Evolutionary conservation across 2,113 vertebrate genomes (phyloP).

Genomic region (Oxyruncus cristatus): DNA sequence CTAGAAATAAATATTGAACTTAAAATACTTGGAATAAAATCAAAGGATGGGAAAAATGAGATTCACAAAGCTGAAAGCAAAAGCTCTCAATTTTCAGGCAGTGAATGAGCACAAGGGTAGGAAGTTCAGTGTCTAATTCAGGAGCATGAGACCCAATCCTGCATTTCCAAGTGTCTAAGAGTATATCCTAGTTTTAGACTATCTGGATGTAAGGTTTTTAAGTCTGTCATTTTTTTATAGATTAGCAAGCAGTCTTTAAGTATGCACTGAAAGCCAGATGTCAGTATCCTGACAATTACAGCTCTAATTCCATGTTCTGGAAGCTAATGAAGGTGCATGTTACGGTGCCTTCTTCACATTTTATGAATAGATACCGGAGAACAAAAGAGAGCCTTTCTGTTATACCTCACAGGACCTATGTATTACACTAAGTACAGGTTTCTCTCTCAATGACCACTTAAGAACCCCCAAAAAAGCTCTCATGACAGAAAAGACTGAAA

Average conservation of each 20-base stretch:
- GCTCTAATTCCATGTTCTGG: not conserved
- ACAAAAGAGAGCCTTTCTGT: not conserved
- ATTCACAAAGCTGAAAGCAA: not conserved
- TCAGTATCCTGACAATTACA: not conserved
- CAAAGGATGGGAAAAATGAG: not conserved
- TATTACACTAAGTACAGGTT: not conserved
- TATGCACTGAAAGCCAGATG: not conserved
- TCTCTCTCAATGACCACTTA: not conserved
- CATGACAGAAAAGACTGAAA: not conserved
- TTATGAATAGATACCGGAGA: not conserved
- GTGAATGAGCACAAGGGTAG: not conserved
- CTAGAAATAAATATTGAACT: not conserved
- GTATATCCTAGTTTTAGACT: not conserved
- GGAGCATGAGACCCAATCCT: not conserved
- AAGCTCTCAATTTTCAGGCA: not conserved
- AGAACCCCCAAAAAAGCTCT: not conserved
- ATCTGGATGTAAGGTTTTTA: not conserved
- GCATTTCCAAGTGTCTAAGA: not conserved
- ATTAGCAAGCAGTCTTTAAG: not conserved
- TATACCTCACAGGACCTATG: not conserved
- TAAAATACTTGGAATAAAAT: not conserved
- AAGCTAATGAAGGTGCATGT: not conserved
- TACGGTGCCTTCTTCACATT: not conserved
- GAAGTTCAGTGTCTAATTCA: not conserved
- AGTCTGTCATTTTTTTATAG: not conserved